Percentiles rank a stretch among this genome's conserved stretches.
These are phyloP conservation scores for Eptesicus fuscus DNA, from an alignment of 2,113 vertebrate species.

Conservation along the genomic window DNA sequence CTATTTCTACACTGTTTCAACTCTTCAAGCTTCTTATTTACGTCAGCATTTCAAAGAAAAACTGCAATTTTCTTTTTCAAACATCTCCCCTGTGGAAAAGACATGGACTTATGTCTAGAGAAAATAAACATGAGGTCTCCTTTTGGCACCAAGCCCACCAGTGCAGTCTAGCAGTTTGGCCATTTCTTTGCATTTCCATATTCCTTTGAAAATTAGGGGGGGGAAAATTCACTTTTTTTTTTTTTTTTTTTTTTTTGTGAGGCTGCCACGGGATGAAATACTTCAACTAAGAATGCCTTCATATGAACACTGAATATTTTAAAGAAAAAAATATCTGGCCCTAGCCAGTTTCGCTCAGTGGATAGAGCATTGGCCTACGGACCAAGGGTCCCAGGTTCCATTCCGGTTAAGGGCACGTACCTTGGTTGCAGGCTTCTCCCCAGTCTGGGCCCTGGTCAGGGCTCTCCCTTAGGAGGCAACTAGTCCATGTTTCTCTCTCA, in stretches of 20 bases:
- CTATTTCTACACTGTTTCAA: constrained; percentile 70
- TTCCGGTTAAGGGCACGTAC: too few relatives aligned
- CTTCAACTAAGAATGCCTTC: constrained; percentile 75
- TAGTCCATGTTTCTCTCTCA: too few relatives aligned
- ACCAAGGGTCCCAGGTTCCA: too few relatives aligned
- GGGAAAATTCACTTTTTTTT: constrained; percentile 15
- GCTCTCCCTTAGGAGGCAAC: too few relatives aligned
- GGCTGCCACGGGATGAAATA: constrained; percentile 75
- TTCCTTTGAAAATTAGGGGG: constrained; percentile 73
- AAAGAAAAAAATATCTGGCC: constrained; percentile 48
- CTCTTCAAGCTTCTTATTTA: constrained; percentile 78
- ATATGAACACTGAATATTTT: constrained; percentile 74
- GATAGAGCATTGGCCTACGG: too few relatives aligned
- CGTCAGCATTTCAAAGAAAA: constrained; percentile 76
- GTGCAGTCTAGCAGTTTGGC: constrained; percentile 74
- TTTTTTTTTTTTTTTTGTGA: not conserved
- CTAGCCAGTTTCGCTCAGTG: too few relatives aligned
- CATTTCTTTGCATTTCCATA: constrained; percentile 71
- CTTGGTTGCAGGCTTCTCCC: too few relatives aligned
- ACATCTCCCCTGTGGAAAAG: constrained; percentile 78
- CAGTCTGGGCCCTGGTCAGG: too few relatives aligned
- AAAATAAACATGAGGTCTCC: constrained; percentile 38
- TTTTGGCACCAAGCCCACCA: constrained; percentile 76
- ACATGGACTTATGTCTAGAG: constrained; percentile 39
- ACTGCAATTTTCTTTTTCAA: constrained; percentile 77